Base-by-base conservation (phyloP, 2,888 invertebrate species). In the Dynastes grantii region DNA sequence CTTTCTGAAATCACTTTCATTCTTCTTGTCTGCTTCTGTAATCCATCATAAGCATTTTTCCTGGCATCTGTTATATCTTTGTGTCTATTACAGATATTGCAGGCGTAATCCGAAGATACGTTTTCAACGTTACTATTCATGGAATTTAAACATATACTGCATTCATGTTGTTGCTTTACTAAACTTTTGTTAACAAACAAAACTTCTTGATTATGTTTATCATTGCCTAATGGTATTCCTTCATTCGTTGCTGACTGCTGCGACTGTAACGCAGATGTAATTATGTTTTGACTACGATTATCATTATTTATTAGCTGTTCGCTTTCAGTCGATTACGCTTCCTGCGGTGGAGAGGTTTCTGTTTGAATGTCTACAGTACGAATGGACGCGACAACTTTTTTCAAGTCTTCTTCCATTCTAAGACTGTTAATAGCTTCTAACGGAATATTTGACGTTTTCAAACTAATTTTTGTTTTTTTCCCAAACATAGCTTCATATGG, bases 1-100 rank as follows among this genome's bases (percentile, higher is more conserved):
- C 32, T 37, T 37, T 37, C 5, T 5, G 5, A 37, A 37, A 37
- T 37, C 32, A 5, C 32, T 5, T 37, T 37, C 32, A 37, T 37
- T 37, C 32, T 37, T 79, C 73, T 82, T 70, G 79, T 76, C 76
- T 80, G 81, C 22, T 29, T 61, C 45, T 77, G 3, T 80, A 76
- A 78, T 76, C 40, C 58, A 32, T 58, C 37, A 58, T 73, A 37
- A 16, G 40, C 58, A 75, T 32, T 9, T 61, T 29, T 55, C 13
- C 16, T 75, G 22, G 2, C 13, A 61, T 75, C 29, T 2, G 6
- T n/a, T 53, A 75, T 61, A 22, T 40, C 13, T 75, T 40, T 29
- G 6, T 75, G 0, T 61, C 32, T 61, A n/a, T 16, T 75, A 37
- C 61, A 29, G 13, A 22, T 8, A 37, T 75, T 75, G 37, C n/a